phyloP scores from a whole-genome alignment of 37 sponge, comb jelly and placozoan species.

The Ephydatia muelleri region DNA sequence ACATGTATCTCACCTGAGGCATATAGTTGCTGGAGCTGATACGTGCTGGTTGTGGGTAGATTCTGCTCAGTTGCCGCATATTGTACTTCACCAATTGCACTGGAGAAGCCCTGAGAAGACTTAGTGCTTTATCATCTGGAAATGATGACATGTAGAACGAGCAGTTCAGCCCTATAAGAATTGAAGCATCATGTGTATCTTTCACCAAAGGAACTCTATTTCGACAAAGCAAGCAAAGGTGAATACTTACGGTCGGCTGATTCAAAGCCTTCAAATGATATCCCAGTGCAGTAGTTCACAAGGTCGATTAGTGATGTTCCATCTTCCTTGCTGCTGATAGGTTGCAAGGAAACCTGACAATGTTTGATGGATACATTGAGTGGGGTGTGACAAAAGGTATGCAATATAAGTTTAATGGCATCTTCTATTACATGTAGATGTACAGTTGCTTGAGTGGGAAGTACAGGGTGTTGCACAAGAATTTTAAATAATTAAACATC shows the following conservation, averaged over 20 bases:
- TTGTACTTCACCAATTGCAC: constrained; percentile 53
- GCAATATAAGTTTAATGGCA: too few species aligned
- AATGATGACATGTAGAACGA: constrained; percentile 58
- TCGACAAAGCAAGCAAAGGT: too few species aligned
- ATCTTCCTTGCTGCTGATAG: not conserved
- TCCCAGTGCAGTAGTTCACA: constrained; percentile 59
- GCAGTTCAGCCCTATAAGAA: constrained; percentile 19
- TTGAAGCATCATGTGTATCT: too few species aligned
- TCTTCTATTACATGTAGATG: too few species aligned
- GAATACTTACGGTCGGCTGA: constrained; percentile 19
- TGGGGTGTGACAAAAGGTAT: not conserved
- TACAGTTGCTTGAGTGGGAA: too few species aligned
- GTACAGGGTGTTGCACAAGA: too few species aligned
- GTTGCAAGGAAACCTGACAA: not conserved
- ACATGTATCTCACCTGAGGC: constrained; percentile 35
- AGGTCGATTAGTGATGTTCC: constrained; percentile 11
- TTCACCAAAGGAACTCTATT: too few species aligned
- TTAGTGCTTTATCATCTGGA: constrained; percentile 33
- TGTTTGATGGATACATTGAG: not conserved
- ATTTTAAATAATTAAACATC: too few species aligned
- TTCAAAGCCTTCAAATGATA: constrained; percentile 62
- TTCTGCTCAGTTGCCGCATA: constrained; percentile 41
- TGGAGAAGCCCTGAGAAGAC: constrained; percentile 2
- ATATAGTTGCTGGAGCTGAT: constrained; percentile 68
- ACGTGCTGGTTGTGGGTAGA: constrained; percentile 66